These are phyloP conservation scores for Pseudolaguvia tuberculata DNA, from an alignment of 2,113 vertebrate genomes.

Conservation along the genomic window DNA sequence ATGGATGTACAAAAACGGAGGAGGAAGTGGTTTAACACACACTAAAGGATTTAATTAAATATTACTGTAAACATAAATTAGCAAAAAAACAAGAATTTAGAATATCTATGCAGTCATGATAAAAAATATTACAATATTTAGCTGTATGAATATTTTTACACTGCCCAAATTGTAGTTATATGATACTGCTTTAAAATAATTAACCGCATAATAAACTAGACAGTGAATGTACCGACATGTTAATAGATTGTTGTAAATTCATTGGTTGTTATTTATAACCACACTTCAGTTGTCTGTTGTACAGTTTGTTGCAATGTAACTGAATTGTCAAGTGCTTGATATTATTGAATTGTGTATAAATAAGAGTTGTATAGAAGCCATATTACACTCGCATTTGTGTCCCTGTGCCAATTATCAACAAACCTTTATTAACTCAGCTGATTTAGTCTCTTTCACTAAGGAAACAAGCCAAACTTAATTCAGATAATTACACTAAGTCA, in stretches of 20 bases:
- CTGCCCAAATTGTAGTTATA: no score
- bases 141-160: no score
- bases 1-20: no score
- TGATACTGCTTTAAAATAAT: not conserved
- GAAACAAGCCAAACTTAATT: not conserved
- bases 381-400: not conserved
- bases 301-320: no score
- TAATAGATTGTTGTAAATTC: not conserved
- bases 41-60: no score
- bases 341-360: not conserved
- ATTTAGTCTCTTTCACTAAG: not conserved
- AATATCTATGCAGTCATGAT: no score
- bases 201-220: not conserved
- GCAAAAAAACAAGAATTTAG: no score
- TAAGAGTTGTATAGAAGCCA: not conserved
- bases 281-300: no score
- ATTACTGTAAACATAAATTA: no score
- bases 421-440: not conserved
- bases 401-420: not conserved
- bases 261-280: not conserved
- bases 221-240: not conserved
- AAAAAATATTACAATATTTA: no score
- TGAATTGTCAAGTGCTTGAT: not conserved
- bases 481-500: not conserved
- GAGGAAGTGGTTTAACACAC: no score